These are phyloP conservation scores for Cydia strobilella DNA, from an alignment of 1,140 invertebrate species.

Conservation along the genomic window DNA sequence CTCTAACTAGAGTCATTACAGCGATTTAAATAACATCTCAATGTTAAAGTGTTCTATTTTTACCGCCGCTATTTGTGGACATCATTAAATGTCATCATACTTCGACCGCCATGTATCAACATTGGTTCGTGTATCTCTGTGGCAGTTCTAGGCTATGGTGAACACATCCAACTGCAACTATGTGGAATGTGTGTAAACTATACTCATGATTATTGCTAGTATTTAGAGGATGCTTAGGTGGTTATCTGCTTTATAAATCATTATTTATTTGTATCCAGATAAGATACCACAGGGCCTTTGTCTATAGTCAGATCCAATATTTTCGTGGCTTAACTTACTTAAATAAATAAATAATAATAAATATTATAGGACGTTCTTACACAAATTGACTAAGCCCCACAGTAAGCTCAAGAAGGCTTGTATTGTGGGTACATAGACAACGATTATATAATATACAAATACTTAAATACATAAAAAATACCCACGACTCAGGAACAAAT, in stretches of 20 bases:
- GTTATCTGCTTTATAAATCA: not conserved
- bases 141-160: conserved; percentile 4
- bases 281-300: not conserved
- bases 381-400: no score
- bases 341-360: no score
- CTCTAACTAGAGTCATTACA: conserved; percentile 30
- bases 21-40: conserved; percentile 28
- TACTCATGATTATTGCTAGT: not conserved
- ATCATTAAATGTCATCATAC: conserved; percentile 16
- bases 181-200: not conserved
- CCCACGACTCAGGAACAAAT: no score
- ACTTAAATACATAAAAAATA: no score
- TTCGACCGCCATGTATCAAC: conserved; percentile 17
- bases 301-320: not conserved
- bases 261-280: not conserved
- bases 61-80: conserved; percentile 6
- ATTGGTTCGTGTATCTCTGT: conserved; percentile 9
- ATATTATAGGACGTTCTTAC: no score
- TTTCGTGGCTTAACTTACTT: no score
- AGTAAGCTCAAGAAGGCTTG: no score
- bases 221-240: not conserved
- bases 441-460: no score
- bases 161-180: not conserved
- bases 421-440: no score
- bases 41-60: conserved; percentile 28